Percentiles rank a stretch among this genome's conserved stretches.
phyloP scores from a whole-genome alignment of 2,888 invertebrate species.

The Plagiodera versicolora region DNA sequence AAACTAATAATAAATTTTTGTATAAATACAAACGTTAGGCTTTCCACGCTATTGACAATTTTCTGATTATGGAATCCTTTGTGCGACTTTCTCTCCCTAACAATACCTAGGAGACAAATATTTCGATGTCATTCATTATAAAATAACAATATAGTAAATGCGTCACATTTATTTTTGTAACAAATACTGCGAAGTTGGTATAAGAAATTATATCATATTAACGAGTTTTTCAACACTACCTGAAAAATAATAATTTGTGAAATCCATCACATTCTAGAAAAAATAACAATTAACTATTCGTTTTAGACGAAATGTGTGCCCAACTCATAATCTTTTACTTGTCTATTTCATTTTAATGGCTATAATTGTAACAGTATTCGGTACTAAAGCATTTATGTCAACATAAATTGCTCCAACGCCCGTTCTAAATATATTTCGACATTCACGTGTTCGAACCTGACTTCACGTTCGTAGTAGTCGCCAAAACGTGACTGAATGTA shows the following conservation, averaged over 20 bases:
- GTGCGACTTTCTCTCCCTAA: too few relatives aligned
- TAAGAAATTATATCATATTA: neutral
- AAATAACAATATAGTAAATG: neutral
- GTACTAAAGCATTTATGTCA: neutral
- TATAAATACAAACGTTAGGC: too few relatives aligned
- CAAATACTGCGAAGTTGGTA: neutral
- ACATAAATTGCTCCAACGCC: conserved; percentile 6
- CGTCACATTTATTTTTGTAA: neutral
- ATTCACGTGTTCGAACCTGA: conserved; percentile 17
- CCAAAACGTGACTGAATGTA: conserved; percentile 16
- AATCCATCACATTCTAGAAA: neutral
- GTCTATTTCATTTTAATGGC: neutral
- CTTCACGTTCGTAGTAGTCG: neutral
- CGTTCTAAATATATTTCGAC: conserved; percentile 5
- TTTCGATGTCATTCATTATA: too few relatives aligned
- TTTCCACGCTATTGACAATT: too few relatives aligned
- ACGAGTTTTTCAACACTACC: neutral
- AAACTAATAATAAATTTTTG: too few relatives aligned
- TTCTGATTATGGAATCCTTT: too few relatives aligned
- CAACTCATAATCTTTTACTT: neutral
- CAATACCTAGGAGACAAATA: too few relatives aligned
- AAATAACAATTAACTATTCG: neutral
- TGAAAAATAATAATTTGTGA: neutral
- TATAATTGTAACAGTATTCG: neutral
- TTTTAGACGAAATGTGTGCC: neutral